phyloP scores from a whole-genome alignment of 2,888 invertebrate species.

The Salpingus planirostris region DNA sequence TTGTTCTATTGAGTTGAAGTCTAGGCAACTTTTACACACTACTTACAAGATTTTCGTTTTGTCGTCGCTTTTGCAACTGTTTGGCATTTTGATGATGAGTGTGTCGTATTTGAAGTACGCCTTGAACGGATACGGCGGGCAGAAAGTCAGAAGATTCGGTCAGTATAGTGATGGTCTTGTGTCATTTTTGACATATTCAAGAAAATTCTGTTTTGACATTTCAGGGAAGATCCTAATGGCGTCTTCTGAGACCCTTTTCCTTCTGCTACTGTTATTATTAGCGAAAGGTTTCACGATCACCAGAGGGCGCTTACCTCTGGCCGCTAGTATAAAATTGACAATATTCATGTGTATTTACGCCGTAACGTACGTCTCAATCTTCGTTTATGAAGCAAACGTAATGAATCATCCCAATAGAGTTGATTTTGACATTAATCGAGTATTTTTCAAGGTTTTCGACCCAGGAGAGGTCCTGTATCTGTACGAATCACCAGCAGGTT shows the following conservation, averaged over 20 bases:
- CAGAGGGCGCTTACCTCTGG: conserved; percentile 64
- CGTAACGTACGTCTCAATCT: conserved; percentile 64
- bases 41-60: conserved; percentile 79
- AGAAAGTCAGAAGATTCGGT: conserved; percentile 44
- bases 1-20: conserved; percentile 66
- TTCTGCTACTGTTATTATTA: conserved; percentile 69
- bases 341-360: conserved; percentile 71
- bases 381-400: conserved; percentile 73
- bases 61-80: conserved; percentile 61
- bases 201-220: no score
- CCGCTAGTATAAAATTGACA: conserved; percentile 66
- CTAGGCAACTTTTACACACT: conserved; percentile 73
- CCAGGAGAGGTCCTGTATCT: conserved; percentile 84
- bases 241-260: conserved; percentile 63
- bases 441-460: conserved; percentile 67
- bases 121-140: conserved; percentile 57
- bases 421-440: not conserved
- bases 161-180: no score
- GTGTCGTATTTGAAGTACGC: conserved; percentile 72
- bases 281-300: conserved; percentile 90
- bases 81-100: conserved; percentile 60
- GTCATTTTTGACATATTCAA: no score
- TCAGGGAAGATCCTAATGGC: conserved; percentile 65
- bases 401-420: no score
- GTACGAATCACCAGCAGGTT: conserved; percentile 87